Evolutionary conservation across 2,888 invertebrate species (phyloP), one percentile per base, ranked within the genome.

Genomic region (Aporophyla lueneburgensis): DNA sequence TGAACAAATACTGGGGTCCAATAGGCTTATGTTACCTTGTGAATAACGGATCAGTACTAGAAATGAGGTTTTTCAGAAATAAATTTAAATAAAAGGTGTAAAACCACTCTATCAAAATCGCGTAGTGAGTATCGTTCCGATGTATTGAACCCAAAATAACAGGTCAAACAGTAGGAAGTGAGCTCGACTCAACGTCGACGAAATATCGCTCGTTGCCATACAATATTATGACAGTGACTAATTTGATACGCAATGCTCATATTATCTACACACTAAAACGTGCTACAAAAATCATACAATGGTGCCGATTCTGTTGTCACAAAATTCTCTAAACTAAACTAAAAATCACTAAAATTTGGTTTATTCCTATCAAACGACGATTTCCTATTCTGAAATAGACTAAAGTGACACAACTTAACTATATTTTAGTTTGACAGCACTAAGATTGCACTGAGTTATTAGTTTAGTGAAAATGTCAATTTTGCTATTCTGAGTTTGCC

Each of bases 71-170:
- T 49, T 49, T 49, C 4, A 14, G 14, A 14, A 14, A 14, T 49
- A 14, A 4, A 53, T n/a, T n/a, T n/a, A n/a, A n/a, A n/a, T n/a
- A 10, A 5, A 9, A 27, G 21, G 10, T 14, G 12, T 14, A n/a
- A n/a, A 10, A 51, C 6, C 33, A 19, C 2, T 4, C 16, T 54
- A 14, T 59, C 16, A 68, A 79, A 88, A 87, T 88, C 91, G 51
- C 71, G 68, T 89, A 89, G 94, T 95, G 94, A 88, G 88, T 54
- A 72, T 75, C 65, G 84, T 82, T 74, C 81, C 83, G 71, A 90
- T 91, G 90, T 92, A 93, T 91, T 94, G 94, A 95, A 95, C 95
- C 93, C 88, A 89, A 91, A 91, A 89, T 92, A 93, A 93, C 93
- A 93, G 93, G 93, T 93, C 93, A 93, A 89, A 92, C 89, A 87